Conservation (phyloP, 2,113 vertebrate species). For the Coracopsis vasa region DNA sequence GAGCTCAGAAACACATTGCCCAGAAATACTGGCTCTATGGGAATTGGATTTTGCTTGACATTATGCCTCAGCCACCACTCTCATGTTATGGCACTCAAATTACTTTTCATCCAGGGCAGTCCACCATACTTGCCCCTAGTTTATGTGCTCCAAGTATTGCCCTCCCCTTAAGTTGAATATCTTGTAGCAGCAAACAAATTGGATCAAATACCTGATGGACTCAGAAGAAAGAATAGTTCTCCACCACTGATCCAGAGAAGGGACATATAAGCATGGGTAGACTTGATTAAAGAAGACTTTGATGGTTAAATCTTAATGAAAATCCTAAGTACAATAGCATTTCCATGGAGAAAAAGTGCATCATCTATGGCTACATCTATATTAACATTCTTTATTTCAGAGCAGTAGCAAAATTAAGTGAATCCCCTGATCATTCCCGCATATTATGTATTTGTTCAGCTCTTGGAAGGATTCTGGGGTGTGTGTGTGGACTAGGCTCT, state of each 20-base stretch:
- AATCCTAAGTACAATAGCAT: fast-evolving
- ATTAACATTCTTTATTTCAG: background rate
- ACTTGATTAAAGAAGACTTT: background rate
- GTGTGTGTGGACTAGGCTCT: background rate
- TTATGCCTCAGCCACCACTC: background rate
- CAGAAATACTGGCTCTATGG: background rate
- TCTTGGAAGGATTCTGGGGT: background rate
- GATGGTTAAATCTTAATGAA: background rate
- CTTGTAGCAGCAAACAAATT: background rate
- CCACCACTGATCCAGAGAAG: background rate
- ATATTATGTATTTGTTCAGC: background rate
- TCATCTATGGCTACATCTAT: background rate
- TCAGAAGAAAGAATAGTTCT: background rate
- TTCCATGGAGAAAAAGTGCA: background rate
- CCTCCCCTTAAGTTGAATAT: background rate
- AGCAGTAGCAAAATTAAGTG: background rate
- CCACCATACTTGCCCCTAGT: background rate
- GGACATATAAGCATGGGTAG: background rate
- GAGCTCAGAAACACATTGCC: background rate
- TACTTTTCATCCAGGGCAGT: background rate
- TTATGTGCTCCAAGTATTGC: background rate
- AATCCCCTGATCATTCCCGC: background rate
- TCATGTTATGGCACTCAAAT: background rate
- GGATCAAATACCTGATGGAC: background rate
- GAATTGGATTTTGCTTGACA: background rate